A percentile compares a stretch with the other conserved stretches of the same genome.
These are phyloP conservation scores for Andricus grossulariae DNA, from an alignment of 1,140 invertebrate species.

Conservation along the genomic window DNA sequence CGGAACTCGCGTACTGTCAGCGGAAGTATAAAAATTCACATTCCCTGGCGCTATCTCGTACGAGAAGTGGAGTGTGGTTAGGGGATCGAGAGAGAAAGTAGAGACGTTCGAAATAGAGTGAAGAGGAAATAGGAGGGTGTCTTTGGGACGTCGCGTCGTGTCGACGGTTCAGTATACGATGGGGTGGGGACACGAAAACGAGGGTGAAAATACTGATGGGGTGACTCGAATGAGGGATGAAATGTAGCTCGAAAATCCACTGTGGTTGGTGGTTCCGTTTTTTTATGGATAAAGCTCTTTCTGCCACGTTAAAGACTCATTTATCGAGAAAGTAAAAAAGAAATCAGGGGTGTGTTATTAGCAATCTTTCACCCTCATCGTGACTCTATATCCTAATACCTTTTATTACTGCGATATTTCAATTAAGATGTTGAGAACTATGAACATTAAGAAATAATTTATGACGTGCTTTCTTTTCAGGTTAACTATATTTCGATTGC, in stretches of 20 bases:
- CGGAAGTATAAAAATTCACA: slow-evolving; percentile 30
- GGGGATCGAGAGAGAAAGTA: slow-evolving; percentile 2
- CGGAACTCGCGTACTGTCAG: slow-evolving; percentile 15
- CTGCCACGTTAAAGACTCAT: slow-evolving; percentile 51
- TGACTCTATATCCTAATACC: background rate
- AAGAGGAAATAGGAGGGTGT: slow-evolving; percentile 30
- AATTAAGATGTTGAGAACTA: too few species aligned
- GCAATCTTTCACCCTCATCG: slow-evolving; percentile 28
- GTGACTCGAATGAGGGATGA: slow-evolving; percentile 38
- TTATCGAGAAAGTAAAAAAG: slow-evolving; percentile 44
- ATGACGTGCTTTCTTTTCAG: too few species aligned
- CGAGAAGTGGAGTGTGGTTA: background rate
- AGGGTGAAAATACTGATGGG: slow-evolving; percentile 47
- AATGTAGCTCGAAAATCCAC: slow-evolving; percentile 38
- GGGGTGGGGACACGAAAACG: slow-evolving; percentile 25
- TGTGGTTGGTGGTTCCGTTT: slow-evolving; percentile 36
- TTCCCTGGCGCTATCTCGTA: slow-evolving; percentile 14
- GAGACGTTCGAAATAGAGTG: slow-evolving; percentile 1
- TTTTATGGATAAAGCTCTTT: slow-evolving; percentile 50
- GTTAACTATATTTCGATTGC: too few species aligned
- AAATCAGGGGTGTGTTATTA: slow-evolving; percentile 47
- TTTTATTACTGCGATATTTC: too few species aligned
- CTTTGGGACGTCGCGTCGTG: slow-evolving; percentile 6
- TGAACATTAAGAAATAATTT: too few species aligned
- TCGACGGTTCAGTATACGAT: slow-evolving; percentile 1